Percentiles rank a stretch among this genome's conserved stretches.
These are phyloP conservation scores for Natator depressus DNA, from an alignment of 2,113 vertebrate genomes.

Conservation along the genomic window DNA sequence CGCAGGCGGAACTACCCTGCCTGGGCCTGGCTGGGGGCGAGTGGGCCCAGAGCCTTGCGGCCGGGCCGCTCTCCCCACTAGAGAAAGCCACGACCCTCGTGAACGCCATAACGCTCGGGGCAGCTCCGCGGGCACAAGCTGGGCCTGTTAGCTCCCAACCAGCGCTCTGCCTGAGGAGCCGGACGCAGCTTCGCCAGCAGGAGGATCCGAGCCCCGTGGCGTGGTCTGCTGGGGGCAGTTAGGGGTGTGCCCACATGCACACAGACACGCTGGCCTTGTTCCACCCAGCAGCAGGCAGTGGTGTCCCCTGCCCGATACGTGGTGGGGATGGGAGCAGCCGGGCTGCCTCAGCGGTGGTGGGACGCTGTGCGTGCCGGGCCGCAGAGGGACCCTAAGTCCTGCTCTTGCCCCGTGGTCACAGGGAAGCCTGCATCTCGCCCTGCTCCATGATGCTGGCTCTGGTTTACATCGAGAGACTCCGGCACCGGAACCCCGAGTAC, in stretches of 20 bases:
- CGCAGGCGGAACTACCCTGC: background rate
- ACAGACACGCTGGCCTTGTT: background rate
- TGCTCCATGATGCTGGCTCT: constrained; percentile 99
- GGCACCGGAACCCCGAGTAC: constrained; percentile 97
- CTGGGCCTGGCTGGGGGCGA: background rate
- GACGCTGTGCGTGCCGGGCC: background rate
- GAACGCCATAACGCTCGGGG: background rate
- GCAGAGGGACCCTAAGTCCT: background rate
- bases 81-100: background rate
- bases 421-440: constrained; percentile 96
- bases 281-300: background rate
- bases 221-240: background rate
- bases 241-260: background rate
- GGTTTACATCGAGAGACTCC: constrained; percentile 97
- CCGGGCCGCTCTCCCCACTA: background rate
- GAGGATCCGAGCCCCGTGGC: background rate
- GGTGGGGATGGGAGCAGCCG: background rate
- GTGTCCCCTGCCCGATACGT: background rate
- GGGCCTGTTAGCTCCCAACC: background rate
- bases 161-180: background rate
- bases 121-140: background rate
- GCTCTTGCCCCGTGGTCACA: constrained; percentile 40
- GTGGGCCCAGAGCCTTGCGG: background rate
- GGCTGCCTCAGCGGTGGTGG: accelerated
- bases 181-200: background rate